Evolutionary conservation across 2,113 vertebrate genomes (phyloP).

Genomic region (Hypomesus transpacificus): DNA sequence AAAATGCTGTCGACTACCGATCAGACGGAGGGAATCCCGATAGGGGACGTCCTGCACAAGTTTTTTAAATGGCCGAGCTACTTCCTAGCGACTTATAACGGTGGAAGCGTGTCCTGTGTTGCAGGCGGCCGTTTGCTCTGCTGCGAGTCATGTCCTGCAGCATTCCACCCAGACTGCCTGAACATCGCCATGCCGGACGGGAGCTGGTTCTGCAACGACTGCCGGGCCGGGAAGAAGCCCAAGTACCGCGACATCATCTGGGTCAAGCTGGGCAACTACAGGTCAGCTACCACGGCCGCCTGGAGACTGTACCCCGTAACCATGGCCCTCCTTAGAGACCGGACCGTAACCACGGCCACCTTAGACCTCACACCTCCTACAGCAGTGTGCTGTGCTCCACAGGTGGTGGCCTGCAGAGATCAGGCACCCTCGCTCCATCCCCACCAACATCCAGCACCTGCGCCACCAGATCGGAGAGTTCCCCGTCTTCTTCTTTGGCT

Average conservation of each 20-base stretch:
- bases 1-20: too few relatives aligned
- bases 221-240: conserved; percentile 90
- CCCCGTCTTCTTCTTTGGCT: conserved; percentile 98
- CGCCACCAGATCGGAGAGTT: conserved; percentile 97
- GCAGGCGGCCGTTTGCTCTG: conserved; percentile 94
- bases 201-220: conserved; percentile 99
- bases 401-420: conserved; percentile 99
- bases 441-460: conserved; percentile 98
- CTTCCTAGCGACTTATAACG: neutral
- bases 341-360: too few relatives aligned
- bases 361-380: neutral
- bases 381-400: neutral
- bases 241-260: conserved; percentile 95
- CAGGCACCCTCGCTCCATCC: conserved; percentile 91
- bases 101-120: neutral
- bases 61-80: too few relatives aligned
- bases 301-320: too few relatives aligned
- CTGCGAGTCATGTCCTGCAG: conserved; percentile 95
- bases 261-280: conserved; percentile 98
- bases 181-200: conserved; percentile 97
- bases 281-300: conserved; percentile 51
- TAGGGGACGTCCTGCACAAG: neutral
- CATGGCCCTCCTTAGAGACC: too few relatives aligned
- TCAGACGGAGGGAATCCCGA: too few relatives aligned
- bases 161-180: conserved; percentile 96